These are phyloP conservation scores for Epistrophella euchroma DNA, from an alignment of 2,888 invertebrate species.

Conservation along the genomic window DNA sequence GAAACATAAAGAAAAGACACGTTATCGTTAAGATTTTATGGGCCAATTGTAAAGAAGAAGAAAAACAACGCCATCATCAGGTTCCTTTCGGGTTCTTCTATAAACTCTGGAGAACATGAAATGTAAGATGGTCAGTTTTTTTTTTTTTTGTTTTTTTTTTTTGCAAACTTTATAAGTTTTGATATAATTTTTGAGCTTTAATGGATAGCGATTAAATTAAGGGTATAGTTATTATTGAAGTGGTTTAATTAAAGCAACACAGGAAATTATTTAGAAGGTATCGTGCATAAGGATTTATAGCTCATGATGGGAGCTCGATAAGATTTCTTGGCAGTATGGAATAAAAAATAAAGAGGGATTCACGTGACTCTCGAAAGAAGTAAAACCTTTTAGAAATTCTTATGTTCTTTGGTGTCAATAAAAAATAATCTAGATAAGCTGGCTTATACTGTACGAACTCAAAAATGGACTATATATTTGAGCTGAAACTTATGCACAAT, in stretches of 20 bases:
- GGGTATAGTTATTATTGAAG: not conserved
- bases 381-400: too few relatives aligned
- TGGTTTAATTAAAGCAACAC: not conserved
- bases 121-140: not conserved
- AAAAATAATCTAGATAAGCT: too few relatives aligned
- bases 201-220: constrained; percentile 4
- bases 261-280: not conserved
- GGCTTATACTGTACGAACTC: too few relatives aligned
- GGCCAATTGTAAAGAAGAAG: constrained; percentile 16
- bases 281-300: too few relatives aligned
- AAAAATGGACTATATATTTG: too few relatives aligned
- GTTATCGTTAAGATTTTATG: constrained; percentile 39
- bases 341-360: too few relatives aligned
- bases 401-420: too few relatives aligned
- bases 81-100: too few relatives aligned
- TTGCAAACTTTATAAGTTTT: not conserved
- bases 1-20: constrained; percentile 9
- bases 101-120: not conserved
- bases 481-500: too few relatives aligned
- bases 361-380: too few relatives aligned
- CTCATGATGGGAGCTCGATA: too few relatives aligned
- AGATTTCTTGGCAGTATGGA: too few relatives aligned
- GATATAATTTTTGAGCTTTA: not conserved
- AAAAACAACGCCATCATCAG: not conserved
- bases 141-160: not conserved